Evolutionary conservation across 2,797 vertebrate species (phyloP).

Genomic region (Chromobotia macracanthus): DNA sequence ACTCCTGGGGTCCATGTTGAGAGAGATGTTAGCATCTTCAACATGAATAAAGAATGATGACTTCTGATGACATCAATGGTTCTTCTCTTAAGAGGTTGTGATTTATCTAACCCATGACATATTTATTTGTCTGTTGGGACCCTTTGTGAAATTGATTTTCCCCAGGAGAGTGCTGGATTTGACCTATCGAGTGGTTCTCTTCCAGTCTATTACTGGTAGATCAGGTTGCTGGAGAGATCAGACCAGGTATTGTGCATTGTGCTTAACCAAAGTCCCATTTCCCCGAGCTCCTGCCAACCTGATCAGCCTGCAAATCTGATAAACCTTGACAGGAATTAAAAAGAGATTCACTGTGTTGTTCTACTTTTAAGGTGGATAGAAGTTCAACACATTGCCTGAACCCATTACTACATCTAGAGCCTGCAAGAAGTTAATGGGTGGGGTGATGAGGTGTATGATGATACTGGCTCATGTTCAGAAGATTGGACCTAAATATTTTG

Average conservation of each 20-base stretch:
- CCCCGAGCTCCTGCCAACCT: constrained; percentile 19
- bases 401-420: constrained; percentile 5
- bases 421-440: constrained; percentile 15
- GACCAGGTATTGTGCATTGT: constrained; percentile 38
- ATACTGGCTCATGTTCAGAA: not conserved
- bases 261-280: constrained; percentile 21
- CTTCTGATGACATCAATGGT: constrained; percentile 51
- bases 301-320: constrained; percentile 28
- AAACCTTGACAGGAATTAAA: constrained; percentile 19
- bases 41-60: constrained; percentile 73
- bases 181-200: constrained; percentile 56
- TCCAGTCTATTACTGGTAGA: constrained; percentile 42
- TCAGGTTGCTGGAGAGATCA: constrained; percentile 47
- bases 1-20: constrained; percentile 55
- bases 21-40: constrained; percentile 40
- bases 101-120: constrained; percentile 75
- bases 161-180: constrained; percentile 56
- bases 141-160: constrained; percentile 59
- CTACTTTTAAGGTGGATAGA: constrained; percentile 12
- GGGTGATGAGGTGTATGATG: constrained; percentile 9
- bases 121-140: constrained; percentile 67
- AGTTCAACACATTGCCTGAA: constrained; percentile 21
- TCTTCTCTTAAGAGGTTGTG: constrained; percentile 56
- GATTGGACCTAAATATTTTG: not conserved
- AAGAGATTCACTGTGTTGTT: constrained; percentile 2